phyloP scores from a whole-genome alignment of 2,113 vertebrate species.

The Xenotilapia leptura region DNA sequence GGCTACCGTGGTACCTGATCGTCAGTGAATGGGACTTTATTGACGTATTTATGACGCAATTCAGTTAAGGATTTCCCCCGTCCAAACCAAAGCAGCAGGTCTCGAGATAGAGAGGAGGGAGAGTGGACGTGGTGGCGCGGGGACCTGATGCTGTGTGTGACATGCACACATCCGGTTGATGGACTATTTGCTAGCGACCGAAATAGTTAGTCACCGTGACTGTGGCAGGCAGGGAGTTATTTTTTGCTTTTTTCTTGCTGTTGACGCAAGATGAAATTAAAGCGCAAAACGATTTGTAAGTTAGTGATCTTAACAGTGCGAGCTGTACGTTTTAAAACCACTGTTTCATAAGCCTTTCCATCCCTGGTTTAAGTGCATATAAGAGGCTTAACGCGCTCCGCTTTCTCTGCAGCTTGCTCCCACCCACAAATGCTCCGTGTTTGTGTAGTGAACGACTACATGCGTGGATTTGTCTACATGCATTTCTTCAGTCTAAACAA shows the following conservation, averaged over 20 bases:
- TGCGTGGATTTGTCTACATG: not conserved
- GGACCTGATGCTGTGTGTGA: not conserved
- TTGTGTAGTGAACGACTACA: not conserved
- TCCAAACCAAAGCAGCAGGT: slow-evolving; percentile 44
- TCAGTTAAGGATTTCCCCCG: slow-evolving; percentile 75
- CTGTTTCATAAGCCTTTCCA: slow-evolving; percentile 41
- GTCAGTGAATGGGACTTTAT: slow-evolving; percentile 69
- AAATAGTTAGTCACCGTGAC: not conserved
- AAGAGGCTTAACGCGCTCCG: slow-evolving; percentile 67
- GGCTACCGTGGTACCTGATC: slow-evolving; percentile 72
- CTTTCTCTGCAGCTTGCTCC: slow-evolving; percentile 17
- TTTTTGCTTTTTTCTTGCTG: not conserved
- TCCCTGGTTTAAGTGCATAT: slow-evolving; percentile 44
- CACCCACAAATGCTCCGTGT: not conserved
- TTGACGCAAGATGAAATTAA: not conserved
- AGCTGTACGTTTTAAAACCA: slow-evolving; percentile 31
- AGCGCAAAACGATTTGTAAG: not conserved
- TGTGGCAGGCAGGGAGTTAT: not conserved
- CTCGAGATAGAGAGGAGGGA: not conserved
- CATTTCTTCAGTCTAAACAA: not conserved
- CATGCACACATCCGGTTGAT: slow-evolving; percentile 23
- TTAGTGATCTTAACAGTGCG: slow-evolving; percentile 11
- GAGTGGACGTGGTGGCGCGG: not conserved
- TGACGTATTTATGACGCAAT: slow-evolving; percentile 80
- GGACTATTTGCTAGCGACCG: not conserved